phyloP scores from a whole-genome alignment of 2,888 invertebrate species.

The Eristalis arbustorum region DNA sequence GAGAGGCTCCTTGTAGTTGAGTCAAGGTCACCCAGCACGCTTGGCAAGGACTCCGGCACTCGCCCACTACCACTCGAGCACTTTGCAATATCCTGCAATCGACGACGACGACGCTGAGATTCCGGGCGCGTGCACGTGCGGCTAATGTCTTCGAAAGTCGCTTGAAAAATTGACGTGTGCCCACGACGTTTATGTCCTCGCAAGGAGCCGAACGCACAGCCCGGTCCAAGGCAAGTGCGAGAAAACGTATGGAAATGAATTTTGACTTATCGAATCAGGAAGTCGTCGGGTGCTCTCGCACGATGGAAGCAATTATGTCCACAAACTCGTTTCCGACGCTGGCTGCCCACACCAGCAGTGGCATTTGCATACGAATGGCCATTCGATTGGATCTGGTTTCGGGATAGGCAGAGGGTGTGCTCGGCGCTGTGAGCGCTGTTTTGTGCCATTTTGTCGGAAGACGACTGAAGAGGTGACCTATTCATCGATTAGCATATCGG shows the following conservation, averaged over 20 bases:
- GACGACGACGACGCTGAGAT: background rate
- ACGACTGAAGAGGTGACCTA: background rate
- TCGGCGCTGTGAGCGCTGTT: background rate
- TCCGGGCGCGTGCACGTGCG: background rate
- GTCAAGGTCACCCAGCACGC: slow-evolving; percentile 20
- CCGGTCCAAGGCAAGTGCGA: background rate
- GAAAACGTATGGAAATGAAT: slow-evolving; percentile 11
- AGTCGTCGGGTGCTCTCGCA: background rate
- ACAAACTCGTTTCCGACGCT: slow-evolving; percentile 24
- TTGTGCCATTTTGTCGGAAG: background rate
- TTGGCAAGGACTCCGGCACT: background rate
- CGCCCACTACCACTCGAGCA: background rate
- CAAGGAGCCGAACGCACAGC: background rate
- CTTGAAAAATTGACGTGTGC: background rate
- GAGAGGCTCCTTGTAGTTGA: slow-evolving; percentile 8
- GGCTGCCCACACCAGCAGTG: background rate
- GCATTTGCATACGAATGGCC: background rate
- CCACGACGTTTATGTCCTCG: background rate
- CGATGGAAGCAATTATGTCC: slow-evolving; percentile 2
- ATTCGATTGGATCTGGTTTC: background rate
- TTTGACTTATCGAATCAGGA: slow-evolving; percentile 23
- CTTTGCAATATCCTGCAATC: slow-evolving; percentile 5
- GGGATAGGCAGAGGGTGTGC: background rate
- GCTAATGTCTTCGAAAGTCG: slow-evolving; percentile 14
- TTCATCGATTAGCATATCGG: background rate